phyloP scores from a whole-genome alignment of 2,888 invertebrate genomes.

The Ferrisia virgata region DNA sequence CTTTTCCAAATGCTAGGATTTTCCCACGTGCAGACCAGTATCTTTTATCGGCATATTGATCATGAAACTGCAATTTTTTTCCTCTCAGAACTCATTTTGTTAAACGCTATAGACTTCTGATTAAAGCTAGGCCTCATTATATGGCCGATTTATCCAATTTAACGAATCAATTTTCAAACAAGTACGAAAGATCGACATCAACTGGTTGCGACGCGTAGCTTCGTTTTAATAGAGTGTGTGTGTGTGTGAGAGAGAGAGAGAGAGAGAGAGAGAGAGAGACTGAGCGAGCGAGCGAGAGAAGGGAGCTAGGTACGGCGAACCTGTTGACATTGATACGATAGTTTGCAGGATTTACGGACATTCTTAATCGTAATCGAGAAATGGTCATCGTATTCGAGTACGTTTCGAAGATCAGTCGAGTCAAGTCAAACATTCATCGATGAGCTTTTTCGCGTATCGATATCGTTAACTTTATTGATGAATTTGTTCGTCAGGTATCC shows the following conservation, averaged over 20 bases:
- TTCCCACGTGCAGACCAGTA: too few species aligned
- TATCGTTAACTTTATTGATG: background rate
- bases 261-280: background rate
- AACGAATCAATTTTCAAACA: background rate
- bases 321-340: conserved; percentile 20
- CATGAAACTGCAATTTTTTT: too few species aligned
- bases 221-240: too few species aligned
- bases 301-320: background rate
- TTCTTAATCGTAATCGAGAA: background rate
- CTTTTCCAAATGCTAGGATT: too few species aligned
- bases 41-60: too few species aligned
- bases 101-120: too few species aligned
- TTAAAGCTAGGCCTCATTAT: background rate
- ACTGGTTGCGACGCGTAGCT: too few species aligned
- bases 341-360: background rate
- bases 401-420: background rate
- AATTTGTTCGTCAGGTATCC: background rate
- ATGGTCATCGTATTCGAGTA: conserved; percentile 1
- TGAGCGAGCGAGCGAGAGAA: background rate
- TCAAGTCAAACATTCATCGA: background rate
- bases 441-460: background rate
- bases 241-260: background rate
- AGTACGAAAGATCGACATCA: too few species aligned
- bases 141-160: background rate
- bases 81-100: too few species aligned